Conservation (phyloP, 92 coral and sea anemone species). For the Epizoanthus fatuus region DNA sequence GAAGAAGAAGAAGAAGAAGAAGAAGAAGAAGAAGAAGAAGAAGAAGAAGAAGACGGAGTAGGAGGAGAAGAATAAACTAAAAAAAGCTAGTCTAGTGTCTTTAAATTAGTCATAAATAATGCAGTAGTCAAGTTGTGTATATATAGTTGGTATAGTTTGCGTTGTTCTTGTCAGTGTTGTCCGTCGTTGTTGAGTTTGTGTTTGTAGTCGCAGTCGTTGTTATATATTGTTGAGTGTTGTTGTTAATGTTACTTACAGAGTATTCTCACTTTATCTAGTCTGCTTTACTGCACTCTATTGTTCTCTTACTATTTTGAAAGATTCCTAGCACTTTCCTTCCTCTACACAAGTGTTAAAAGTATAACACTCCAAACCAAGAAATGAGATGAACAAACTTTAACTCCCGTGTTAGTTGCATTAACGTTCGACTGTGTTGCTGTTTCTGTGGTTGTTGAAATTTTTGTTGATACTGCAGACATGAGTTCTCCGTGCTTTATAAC, state of each 20-base stretch:
- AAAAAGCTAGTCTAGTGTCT: too few relatives aligned
- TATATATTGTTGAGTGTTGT: neutral
- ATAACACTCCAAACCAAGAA: slow-evolving; percentile 9
- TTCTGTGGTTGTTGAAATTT: neutral
- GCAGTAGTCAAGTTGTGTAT: too few relatives aligned
- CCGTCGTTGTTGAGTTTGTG: too few relatives aligned
- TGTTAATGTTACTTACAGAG: neutral
- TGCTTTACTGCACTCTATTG: neutral
- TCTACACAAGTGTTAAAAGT: neutral
- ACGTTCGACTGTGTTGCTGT: neutral
- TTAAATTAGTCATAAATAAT: too few relatives aligned
- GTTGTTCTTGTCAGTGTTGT: too few relatives aligned
- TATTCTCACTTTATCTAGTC: neutral
- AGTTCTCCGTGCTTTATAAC: slow-evolving; percentile 10
- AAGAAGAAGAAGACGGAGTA: too few relatives aligned
- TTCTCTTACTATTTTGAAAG: too few relatives aligned
- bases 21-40: too few relatives aligned
- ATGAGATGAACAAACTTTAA: neutral
- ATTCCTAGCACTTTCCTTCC: neutral
- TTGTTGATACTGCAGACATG: neutral
- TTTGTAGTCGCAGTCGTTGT: too few relatives aligned
- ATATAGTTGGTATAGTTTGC: too few relatives aligned
- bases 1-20: too few relatives aligned
- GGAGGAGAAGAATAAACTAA: too few relatives aligned
- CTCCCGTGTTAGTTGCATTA: neutral